Evolutionary conservation across 2,797 vertebrate genomes (phyloP), one percentile per base, ranked within the genome.

Genomic region (Aratinga solstitialis): DNA sequence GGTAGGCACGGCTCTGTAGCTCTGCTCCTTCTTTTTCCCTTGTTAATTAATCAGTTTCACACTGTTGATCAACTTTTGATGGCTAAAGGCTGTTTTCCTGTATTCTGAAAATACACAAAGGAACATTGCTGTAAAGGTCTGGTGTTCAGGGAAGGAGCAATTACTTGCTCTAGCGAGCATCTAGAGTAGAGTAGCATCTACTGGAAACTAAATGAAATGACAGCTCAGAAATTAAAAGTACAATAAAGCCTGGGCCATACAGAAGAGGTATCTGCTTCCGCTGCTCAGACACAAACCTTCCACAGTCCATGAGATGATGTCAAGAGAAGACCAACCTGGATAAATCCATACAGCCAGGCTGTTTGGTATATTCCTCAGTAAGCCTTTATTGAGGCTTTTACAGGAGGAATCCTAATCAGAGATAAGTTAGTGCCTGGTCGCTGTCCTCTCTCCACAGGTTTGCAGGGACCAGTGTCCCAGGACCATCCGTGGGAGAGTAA

Each of bases 191-290:
- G 63, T 74, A 90, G 85, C 81, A 87, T 88, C 54, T 94, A 87
- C 93, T 94, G 91, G 71, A 72, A 95, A 92, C 71, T 34, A 71
- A 92, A 84, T 50, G 84, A 78, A 95, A 96, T 95, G 84, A 95
- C 95, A 96, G 81, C 75, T 91, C 54, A n/a, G 83, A 54, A 78
- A 62, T 43, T 7, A 50, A 72, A 83, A 68, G 47, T 9, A 7
- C 48, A 58, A 29, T 18, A 23, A 82, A 79, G 61, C 10, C n/a
- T 36, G 58, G 48, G 48, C 50, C 53, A 9, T 40, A 5, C 23
- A n/a, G 65, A 61, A 62, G 19, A 77, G 43, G 38, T 26, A 50
- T 73, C 84, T 85, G 48, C 42, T 79, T 19, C 45, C 5, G 1
- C 50, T 69, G 54, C 27, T 75, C 50, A 5, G 45, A 9, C 0